Evolutionary conservation across 2,113 vertebrate genomes (phyloP).

Genomic region (Haplochromis vanheusdeni): DNA sequence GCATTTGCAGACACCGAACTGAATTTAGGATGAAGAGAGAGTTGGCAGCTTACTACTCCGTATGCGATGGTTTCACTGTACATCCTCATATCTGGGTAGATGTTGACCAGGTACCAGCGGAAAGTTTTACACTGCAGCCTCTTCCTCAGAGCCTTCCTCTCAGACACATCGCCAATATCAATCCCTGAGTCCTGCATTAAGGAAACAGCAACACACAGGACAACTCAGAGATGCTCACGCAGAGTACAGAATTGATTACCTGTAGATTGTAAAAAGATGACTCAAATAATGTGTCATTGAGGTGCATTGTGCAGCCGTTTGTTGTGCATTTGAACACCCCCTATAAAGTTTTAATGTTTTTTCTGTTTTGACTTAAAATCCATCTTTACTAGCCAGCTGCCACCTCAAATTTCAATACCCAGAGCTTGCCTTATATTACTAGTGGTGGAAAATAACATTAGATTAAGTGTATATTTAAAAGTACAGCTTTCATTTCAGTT

Average conservation of each 20-base stretch:
- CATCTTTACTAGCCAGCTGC: neutral
- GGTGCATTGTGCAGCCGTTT: neutral
- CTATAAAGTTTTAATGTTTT: neutral
- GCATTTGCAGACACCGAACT: neutral
- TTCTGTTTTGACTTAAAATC: neutral
- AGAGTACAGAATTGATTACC: slow-evolving; percentile 7
- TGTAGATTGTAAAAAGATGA: neutral
- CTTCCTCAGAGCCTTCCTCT: slow-evolving; percentile 91
- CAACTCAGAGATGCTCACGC: neutral
- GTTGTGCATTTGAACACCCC: neutral
- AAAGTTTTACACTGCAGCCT: slow-evolving; percentile 96
- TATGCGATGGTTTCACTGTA: slow-evolving; percentile 92
- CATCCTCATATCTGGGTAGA: slow-evolving; percentile 98
- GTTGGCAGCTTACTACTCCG: slow-evolving; percentile 80
- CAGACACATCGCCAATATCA: slow-evolving; percentile 91
- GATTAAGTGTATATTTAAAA: neutral
- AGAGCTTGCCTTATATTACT: neutral
- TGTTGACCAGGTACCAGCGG: slow-evolving; percentile 95
- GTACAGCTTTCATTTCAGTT: neutral
- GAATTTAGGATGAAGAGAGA: neutral
- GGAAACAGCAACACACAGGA: neutral
- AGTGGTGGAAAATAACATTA: neutral
- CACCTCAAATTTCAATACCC: neutral
- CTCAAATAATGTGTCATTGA: slow-evolving; percentile 1
- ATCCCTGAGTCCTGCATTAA: slow-evolving; percentile 87